phyloP scores from a whole-genome alignment of 2,797 vertebrate genomes.

The Bradypodion ventrale region DNA sequence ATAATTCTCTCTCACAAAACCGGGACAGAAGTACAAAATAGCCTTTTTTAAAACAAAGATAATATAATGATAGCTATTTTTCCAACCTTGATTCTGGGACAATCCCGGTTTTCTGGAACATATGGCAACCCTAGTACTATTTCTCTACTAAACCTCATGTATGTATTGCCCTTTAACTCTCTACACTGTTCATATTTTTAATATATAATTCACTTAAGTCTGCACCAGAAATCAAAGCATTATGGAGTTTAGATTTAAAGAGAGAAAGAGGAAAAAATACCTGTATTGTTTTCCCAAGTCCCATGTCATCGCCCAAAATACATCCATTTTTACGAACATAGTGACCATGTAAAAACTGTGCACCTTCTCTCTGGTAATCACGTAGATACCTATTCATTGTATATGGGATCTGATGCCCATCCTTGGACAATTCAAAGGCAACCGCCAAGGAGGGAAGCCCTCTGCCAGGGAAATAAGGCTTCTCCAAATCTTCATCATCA shows the following conservation, averaged over 20 bases:
- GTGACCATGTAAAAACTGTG: slow-evolving; percentile 85
- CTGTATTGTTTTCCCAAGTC: slow-evolving; percentile 97
- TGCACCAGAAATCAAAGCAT: background rate
- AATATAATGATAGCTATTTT: too few relatives aligned
- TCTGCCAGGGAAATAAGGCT: slow-evolving; percentile 84
- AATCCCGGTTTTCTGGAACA: too few relatives aligned
- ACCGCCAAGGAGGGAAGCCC: slow-evolving; percentile 69
- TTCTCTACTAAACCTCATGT: too few relatives aligned
- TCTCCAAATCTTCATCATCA: slow-evolving; percentile 83
- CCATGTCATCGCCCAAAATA: slow-evolving; percentile 97
- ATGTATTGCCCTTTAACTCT: background rate
- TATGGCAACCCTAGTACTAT: too few relatives aligned
- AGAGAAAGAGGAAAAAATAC: slow-evolving; percentile 71
- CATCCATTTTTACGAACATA: slow-evolving; percentile 85
- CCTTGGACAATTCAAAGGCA: slow-evolving; percentile 79
- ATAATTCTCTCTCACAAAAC: too few relatives aligned
- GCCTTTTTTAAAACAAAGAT: too few relatives aligned
- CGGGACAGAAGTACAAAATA: too few relatives aligned
- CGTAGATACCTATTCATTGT: slow-evolving; percentile 95
- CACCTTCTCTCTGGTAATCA: slow-evolving; percentile 93
- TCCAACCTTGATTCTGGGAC: too few relatives aligned
- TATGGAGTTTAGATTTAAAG: background rate
- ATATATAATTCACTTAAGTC: background rate
- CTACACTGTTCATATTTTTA: background rate
- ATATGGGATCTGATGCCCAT: slow-evolving; percentile 83